Base-by-base conservation (phyloP, 2,888 invertebrate species). In the Aelia acuminata region DNA sequence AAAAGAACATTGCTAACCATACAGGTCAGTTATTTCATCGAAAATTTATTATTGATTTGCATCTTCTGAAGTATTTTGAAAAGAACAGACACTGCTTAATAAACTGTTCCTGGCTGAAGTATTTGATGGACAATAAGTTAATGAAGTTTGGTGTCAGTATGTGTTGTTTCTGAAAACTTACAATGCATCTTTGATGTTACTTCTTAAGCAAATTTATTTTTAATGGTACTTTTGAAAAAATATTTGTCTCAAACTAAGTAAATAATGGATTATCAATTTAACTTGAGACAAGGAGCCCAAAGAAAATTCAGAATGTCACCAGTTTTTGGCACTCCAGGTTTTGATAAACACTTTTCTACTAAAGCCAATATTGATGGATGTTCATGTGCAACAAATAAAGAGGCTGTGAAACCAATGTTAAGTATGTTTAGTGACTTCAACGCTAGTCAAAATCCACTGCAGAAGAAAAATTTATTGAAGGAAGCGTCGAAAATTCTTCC, bases 1-100 rank as follows among this genome's bases (percentile, higher is more conserved):
- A n/a, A 43, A 39, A 26, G 18, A 47, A 63, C n/a, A 70, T 63
- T 47, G 39, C 47, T 70, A 47, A 26, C 20, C 26, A 86, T 7
- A 86, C 31, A 47, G 86, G 70, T 86, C 57, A 57, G 57, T n/a
- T 48, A 22, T 43, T 57, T 70, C 70, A 86, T 48, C 53, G 86
- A 86, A 86, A 86, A 70, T 70, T 57, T 86, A 57, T 86, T 18
- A 86, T 70, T 86, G 86, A 86, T 80, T 80, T 80, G n/a, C 39
- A 80, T 43, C 84, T 84, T 48, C 49, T 84, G 31, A 48, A 49
- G 26, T 31, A 84, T 47, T 50, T 84, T 48, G 84, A 84, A 50
- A 50, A 31, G 22, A 18, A 26, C 20, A 57, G 86, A 86, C 20
- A 43, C 63, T 63, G 70, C 13, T 80, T 80, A 0, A 80, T 11